These are phyloP conservation scores for Oenanthe melanoleuca DNA, from an alignment of 2,113 vertebrate species.

Conservation along the genomic window DNA sequence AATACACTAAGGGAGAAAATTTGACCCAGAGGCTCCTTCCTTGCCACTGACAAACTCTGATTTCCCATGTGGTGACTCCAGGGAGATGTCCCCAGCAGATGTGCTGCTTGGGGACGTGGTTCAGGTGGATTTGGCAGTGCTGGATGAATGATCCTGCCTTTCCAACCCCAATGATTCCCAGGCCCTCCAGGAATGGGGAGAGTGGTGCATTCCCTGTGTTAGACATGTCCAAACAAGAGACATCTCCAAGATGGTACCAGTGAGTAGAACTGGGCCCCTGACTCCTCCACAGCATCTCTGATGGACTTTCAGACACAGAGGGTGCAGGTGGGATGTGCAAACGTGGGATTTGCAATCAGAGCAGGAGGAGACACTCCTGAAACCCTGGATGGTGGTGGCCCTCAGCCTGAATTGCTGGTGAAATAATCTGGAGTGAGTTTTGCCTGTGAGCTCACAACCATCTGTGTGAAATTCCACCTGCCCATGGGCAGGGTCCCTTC, in stretches of 20 bases:
- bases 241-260: neutral
- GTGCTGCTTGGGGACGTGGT: neutral
- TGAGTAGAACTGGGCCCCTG: neutral
- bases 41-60: neutral
- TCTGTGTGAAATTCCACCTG: neutral
- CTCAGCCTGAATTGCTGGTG: neutral
- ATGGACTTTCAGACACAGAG: neutral
- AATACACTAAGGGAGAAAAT: neutral
- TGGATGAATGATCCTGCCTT: neutral
- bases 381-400: neutral
- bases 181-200: neutral
- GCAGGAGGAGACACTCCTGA: neutral
- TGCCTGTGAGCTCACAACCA: neutral
- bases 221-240: neutral
- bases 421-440: neutral
- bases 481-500: neutral
- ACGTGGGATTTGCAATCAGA: neutral
- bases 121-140: neutral
- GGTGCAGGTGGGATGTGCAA: neutral
- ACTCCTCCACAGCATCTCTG: neutral
- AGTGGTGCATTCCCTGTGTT: neutral
- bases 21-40: neutral
- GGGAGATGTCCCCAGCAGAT: neutral
- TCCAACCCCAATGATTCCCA: neutral
- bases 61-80: neutral